phyloP scores from a whole-genome alignment of 2,113 vertebrate species.

The Rhineura floridana region DNA sequence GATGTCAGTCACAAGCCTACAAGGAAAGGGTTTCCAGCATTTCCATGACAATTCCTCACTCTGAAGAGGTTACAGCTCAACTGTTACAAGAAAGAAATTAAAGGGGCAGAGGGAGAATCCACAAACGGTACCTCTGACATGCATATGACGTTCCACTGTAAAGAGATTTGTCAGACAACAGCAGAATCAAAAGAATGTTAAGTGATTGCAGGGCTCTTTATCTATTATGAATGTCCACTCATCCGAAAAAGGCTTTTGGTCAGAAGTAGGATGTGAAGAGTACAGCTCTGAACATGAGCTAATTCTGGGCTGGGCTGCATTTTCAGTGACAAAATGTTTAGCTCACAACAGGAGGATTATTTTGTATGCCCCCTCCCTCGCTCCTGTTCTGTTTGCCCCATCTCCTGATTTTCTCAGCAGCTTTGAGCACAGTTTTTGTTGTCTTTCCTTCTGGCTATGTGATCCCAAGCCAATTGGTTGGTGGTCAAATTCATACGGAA shows the following conservation, averaged over 20 bases:
- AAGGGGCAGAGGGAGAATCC: slow-evolving; percentile 29
- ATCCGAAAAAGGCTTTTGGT: slow-evolving; percentile 32
- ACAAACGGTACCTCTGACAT: slow-evolving; percentile 30
- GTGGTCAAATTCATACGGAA: background rate
- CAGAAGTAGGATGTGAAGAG: slow-evolving; percentile 13
- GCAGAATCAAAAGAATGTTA: slow-evolving; percentile 43
- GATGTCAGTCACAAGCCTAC: slow-evolving; percentile 32
- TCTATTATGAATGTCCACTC: slow-evolving; percentile 30
- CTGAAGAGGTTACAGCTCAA: slow-evolving; percentile 60
- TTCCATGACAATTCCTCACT: slow-evolving; percentile 65
- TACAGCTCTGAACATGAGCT: slow-evolving; percentile 33
- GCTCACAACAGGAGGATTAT: background rate
- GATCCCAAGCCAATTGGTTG: background rate
- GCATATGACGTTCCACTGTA: slow-evolving; percentile 19
- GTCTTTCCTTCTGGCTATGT: background rate
- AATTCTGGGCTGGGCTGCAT: slow-evolving; percentile 1
- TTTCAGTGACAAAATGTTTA: background rate
- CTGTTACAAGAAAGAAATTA: slow-evolving; percentile 5
- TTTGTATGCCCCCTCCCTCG: background rate
- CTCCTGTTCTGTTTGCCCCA: background rate
- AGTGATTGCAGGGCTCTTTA: slow-evolving; percentile 51
- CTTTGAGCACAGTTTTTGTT: background rate
- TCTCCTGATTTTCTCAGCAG: background rate
- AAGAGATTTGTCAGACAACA: slow-evolving; percentile 26
- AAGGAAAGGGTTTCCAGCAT: slow-evolving; percentile 53